Evolutionary conservation across 1,140 invertebrate species (phyloP).

Genomic region (Drosophila dunni): DNA sequence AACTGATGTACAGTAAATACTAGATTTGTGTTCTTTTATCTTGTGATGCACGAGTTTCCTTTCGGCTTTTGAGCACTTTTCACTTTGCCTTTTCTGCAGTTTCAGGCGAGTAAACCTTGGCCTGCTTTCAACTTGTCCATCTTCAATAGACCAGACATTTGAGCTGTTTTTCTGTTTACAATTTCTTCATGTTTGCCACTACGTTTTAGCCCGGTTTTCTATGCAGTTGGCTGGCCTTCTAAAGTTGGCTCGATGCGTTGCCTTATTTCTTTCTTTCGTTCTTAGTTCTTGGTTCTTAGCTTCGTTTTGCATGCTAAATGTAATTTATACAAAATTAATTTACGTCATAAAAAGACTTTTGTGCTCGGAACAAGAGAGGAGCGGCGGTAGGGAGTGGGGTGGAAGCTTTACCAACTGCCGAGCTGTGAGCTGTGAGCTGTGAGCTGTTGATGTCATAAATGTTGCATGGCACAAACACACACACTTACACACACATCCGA

Average conservation of each 20-base stretch:
- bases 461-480: slow-evolving; percentile 56
- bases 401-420: slow-evolving; percentile 28
- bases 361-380: slow-evolving; percentile 6
- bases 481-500: slow-evolving; percentile 10
- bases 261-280: slow-evolving; percentile 1
- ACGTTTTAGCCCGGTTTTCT: slow-evolving; percentile 23
- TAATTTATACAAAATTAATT: slow-evolving; percentile 80
- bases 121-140: slow-evolving; percentile 50
- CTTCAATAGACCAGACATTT: slow-evolving; percentile 42
- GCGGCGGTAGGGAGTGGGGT: background rate
- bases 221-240: slow-evolving; percentile 21
- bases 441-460: slow-evolving; percentile 67
- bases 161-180: slow-evolving; percentile 30
- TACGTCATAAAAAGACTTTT: slow-evolving; percentile 68
- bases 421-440: slow-evolving; percentile 10
- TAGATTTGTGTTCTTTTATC: slow-evolving; percentile 22
- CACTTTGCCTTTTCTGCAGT: slow-evolving; percentile 1
- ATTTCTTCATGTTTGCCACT: background rate
- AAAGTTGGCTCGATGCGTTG: slow-evolving; percentile 24
- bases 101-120: slow-evolving; percentile 26
- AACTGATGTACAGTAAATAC: slow-evolving; percentile 13
- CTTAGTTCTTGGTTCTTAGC: slow-evolving; percentile 23
- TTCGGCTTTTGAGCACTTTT: slow-evolving; percentile 11
- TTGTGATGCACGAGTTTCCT: slow-evolving; percentile 18
- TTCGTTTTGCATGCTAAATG: slow-evolving; percentile 61